Conservation (phyloP, 2,113 vertebrate species). For the Corvus hawaiiensis region DNA sequence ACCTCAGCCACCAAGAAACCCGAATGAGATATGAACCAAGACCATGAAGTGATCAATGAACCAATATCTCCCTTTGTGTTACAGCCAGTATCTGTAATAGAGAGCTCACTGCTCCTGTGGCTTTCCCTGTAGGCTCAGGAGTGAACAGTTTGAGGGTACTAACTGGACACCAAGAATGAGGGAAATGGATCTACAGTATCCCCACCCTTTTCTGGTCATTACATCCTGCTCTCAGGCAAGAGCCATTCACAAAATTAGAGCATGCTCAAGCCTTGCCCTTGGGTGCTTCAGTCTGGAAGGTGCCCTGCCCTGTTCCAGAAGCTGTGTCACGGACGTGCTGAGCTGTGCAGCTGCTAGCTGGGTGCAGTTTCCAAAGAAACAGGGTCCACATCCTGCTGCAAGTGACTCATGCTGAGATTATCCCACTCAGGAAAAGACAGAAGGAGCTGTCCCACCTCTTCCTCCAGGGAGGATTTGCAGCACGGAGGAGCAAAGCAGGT, state of each 20-base stretch:
- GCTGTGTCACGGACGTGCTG: slow-evolving; percentile 38
- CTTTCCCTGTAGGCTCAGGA: not conserved
- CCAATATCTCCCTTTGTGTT: not conserved
- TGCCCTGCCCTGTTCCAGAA: slow-evolving; percentile 63
- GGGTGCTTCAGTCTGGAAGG: slow-evolving; percentile 43
- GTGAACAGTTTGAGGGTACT: fast-evolving
- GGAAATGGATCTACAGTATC: not conserved
- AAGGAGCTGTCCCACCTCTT: not conserved
- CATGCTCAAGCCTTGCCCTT: slow-evolving; percentile 50
- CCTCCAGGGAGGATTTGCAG: not conserved
- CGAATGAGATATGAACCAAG: not conserved
- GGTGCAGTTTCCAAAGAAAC: slow-evolving; percentile 35
- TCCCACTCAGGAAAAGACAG: not conserved
- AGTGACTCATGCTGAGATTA: slow-evolving; percentile 51
- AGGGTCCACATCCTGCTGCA: not conserved
- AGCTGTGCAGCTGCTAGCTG: slow-evolving; percentile 63
- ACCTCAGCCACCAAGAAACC: not conserved
- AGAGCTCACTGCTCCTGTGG: not conserved
- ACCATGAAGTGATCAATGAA: not conserved
- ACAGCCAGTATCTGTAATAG: not conserved
- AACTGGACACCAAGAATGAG: not conserved
- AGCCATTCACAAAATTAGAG: slow-evolving; percentile 4
- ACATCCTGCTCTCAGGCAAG: not conserved
- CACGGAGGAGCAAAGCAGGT: not conserved
- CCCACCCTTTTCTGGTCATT: not conserved